These are phyloP conservation scores for Oreochromis niloticus DNA, from an alignment of 2,113 vertebrate species.

Conservation along the genomic window DNA sequence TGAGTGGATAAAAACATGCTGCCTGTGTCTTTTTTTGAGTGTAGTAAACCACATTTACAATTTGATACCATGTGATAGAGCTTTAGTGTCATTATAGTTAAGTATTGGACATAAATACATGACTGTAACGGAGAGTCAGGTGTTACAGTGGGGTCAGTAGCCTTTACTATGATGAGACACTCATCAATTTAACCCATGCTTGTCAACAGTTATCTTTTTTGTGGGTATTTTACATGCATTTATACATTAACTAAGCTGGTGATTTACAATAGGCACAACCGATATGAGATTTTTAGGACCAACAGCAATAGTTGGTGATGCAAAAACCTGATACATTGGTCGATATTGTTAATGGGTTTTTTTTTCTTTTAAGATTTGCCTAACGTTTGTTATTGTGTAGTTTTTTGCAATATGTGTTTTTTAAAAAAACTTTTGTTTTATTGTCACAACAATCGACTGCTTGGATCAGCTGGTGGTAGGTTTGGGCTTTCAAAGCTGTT, in stretches of 20 bases:
- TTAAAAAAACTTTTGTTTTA: rapidly evolving
- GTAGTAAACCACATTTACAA: neutral
- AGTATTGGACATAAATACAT: rapidly evolving
- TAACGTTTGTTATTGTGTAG: neutral
- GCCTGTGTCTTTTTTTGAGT: neutral
- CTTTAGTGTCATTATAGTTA: neutral
- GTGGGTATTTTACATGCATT: rapidly evolving
- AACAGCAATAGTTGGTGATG: neutral
- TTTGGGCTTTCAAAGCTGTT: neutral
- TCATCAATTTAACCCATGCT: neutral
- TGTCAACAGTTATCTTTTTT: neutral
- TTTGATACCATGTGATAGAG: neutral
- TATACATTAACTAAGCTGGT: neutral
- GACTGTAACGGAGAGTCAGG: rapidly evolving
- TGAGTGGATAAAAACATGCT: neutral
- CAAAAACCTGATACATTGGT: neutral
- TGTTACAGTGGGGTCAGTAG: neutral
- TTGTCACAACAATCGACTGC: neutral
- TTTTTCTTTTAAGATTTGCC: rapidly evolving
- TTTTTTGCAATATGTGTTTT: neutral
- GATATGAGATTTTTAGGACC: neutral
- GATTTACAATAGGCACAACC: rapidly evolving
- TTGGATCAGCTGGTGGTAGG: rapidly evolving
- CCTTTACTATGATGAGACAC: rapidly evolving
- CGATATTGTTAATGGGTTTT: neutral